Percentiles rank a stretch among this genome's conserved stretches.
Evolutionary conservation across 1,140 invertebrate species (phyloP).

Genomic region (Berghia stephanieae): DNA sequence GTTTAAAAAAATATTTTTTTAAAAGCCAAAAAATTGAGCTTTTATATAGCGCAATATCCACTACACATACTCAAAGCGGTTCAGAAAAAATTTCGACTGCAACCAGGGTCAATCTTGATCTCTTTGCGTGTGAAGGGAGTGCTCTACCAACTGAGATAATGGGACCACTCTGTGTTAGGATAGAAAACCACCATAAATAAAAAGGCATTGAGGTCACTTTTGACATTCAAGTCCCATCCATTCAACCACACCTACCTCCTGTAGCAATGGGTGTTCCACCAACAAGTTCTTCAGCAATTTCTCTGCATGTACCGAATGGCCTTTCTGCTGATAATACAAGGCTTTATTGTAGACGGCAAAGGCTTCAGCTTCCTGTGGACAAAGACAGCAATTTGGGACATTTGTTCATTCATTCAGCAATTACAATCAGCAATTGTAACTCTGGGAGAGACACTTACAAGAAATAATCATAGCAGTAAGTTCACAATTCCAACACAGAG

Average conservation of each 20-base stretch:
- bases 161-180: no score
- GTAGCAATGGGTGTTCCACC: slow-evolving; percentile 73
- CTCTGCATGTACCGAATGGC: slow-evolving; percentile 72
- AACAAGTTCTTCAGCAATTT: slow-evolving; percentile 74
- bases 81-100: no score
- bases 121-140: neutral
- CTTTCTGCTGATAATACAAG: slow-evolving; percentile 72
- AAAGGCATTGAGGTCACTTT: neutral
- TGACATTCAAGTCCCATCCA: neutral
- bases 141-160: no score
- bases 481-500: no score
- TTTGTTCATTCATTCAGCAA: no score
- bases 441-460: no score
- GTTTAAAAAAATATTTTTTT: neutral
- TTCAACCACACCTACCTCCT: slow-evolving; percentile 64
- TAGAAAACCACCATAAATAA: neutral
- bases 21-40: no score
- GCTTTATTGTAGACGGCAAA: slow-evolving; percentile 77
- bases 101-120: neutral
- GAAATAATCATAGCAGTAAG: no score
- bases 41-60: no score
- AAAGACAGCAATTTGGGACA: no score
- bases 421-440: no score
- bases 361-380: slow-evolving; percentile 75
- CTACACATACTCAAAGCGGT: neutral